These are phyloP conservation scores for Carcinoscorpius rotundicauda DNA, from an alignment of 1,140 invertebrate species.

Conservation along the genomic window DNA sequence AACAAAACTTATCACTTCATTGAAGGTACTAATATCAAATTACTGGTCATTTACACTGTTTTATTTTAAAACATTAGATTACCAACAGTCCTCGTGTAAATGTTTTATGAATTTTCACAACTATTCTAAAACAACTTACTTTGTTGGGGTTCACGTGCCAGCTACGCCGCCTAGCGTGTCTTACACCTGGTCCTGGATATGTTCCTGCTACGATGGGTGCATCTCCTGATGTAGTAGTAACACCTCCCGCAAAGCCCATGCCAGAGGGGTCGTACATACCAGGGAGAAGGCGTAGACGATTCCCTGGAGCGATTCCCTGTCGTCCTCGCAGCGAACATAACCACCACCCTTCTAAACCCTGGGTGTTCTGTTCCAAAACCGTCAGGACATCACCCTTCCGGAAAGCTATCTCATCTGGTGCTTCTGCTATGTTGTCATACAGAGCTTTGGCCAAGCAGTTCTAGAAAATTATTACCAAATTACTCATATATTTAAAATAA, in stretches of 20 bases:
- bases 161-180: slow-evolving; percentile 4
- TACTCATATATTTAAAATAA: too few species aligned
- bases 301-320: slow-evolving; percentile 87
- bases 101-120: too few species aligned
- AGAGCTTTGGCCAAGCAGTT: slow-evolving; percentile 62
- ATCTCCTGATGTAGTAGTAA: background rate
- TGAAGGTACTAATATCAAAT: too few species aligned
- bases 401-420: slow-evolving; percentile 84
- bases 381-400: slow-evolving; percentile 77
- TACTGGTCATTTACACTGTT: too few species aligned
- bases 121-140: background rate
- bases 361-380: slow-evolving; percentile 79
- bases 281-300: slow-evolving; percentile 68
- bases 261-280: slow-evolving; percentile 55
- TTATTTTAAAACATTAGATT: too few species aligned
- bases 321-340: slow-evolving; percentile 69
- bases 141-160: slow-evolving; percentile 6
- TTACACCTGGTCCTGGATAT: background rate
- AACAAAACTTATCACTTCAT: too few species aligned
- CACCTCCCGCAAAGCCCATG: slow-evolving; percentile 21
- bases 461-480: slow-evolving; percentile 29
- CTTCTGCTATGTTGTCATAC: slow-evolving; percentile 85
- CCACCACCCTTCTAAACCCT: slow-evolving; percentile 87
- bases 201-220: background rate
- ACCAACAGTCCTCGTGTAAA: too few species aligned